These are phyloP conservation scores for Gymnoscelis rufifasciata DNA, from an alignment of 2,888 invertebrate species.

Conservation along the genomic window DNA sequence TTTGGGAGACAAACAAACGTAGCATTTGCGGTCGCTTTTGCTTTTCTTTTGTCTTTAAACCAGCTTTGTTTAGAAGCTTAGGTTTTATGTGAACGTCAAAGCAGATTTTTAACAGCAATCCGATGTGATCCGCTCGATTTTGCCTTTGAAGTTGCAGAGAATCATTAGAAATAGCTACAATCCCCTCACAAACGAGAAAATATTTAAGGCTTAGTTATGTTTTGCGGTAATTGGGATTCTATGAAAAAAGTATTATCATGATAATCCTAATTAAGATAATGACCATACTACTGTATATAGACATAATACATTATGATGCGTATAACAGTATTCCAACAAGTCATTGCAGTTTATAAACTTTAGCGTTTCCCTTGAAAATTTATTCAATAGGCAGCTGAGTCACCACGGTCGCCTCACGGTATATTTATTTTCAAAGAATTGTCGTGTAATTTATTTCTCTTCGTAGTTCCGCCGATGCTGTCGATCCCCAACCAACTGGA, in stretches of 20 bases:
- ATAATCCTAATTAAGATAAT: no score
- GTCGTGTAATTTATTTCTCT: slow-evolving; percentile 9
- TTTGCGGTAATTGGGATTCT: no score
- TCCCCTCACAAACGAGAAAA: no score
- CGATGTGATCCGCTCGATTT: background rate
- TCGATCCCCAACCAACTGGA: slow-evolving; percentile 96
- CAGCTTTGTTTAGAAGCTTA: slow-evolving; percentile 29
- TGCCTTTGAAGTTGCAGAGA: background rate
- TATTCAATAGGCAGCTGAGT: no score
- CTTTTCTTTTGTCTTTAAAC: slow-evolving; percentile 31
- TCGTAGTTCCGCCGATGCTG: slow-evolving; percentile 94
- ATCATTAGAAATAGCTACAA: background rate
- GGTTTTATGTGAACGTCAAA: slow-evolving; percentile 20
- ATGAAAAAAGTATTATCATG: no score
- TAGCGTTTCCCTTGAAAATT: no score
- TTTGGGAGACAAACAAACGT: slow-evolving; percentile 32
- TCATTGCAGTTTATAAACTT: no score
- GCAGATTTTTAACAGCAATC: slow-evolving; percentile 13
- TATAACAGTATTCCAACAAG: no score
- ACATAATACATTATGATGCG: no score
- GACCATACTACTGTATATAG: no score
- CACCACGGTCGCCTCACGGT: no score
- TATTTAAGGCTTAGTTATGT: no score
- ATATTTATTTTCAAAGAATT: background rate
- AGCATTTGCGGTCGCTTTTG: slow-evolving; percentile 31